Evolutionary conservation across 2,797 vertebrate species (phyloP), one percentile per base, ranked within the genome.

Genomic region (Danio kyathit): DNA sequence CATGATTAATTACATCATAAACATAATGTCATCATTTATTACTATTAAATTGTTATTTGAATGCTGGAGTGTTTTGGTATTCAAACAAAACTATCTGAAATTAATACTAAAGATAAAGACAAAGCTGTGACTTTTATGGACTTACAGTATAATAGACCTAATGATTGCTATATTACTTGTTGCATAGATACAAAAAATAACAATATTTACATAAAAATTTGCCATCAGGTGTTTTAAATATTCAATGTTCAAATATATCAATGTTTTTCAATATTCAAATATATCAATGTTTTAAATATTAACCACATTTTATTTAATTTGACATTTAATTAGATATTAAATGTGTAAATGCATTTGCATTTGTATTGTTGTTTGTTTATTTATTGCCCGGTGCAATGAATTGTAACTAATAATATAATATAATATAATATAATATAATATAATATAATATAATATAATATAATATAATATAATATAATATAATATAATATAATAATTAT

Each of bases 21-120:
- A 70, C 40, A 8, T 19, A 38, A 51, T 16, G 48, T 52, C 41
- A 40, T 63, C 46, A 40, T 78, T 71, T 41, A 77, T 84, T 48
- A 54, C 6, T 38, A 48, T 52, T 10, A 73, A 48, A 17, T 46
- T 54, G 40, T 11, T 67, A 10, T 57, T 82, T 51, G 60, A 54
- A 14, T 41, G 8, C 51, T 52, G 7, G 17, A 16, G 17, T 77
- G 38, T 67, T 60, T 76, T 54, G 44, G 19, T 56, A n/a, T 79
- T 79, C 16, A 17, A 65, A 17, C 6, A 46, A 9, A 43, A 61
- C 10, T 56, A 74, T 13, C 19, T 59, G 17, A 6, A 59, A 21
- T 29, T 21, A 59, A 59, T 21, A 2, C 11, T 59, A 29, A 21
- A n/a, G n/a, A 57, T 57, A 6, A 59, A 59, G 56, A 2, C 56